Base-by-base conservation (phyloP, 2,113 vertebrate genomes). In the Conger conger region DNA sequence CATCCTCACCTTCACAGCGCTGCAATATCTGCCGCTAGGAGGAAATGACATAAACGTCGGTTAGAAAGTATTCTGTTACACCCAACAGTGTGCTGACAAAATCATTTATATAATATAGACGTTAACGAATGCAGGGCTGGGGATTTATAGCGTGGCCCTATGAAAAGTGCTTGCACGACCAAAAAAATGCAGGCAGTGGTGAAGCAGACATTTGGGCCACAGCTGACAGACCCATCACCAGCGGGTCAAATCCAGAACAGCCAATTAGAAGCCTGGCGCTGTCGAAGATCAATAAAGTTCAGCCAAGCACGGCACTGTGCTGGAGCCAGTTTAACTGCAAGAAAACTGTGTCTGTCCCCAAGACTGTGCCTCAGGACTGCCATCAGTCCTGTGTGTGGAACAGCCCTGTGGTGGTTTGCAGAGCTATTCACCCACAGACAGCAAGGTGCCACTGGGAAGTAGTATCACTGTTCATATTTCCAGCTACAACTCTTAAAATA, bases 11-110 rank as follows among this genome's bases (percentile, higher is more conserved):
- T 93, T 94, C 88, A 88, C 79, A 86, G 91, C 85, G 16, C 89
- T 84, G 85, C 90, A 93, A 92, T 95, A 93, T 91, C 90, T 92
- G 92, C 87, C 93, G 92, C 92, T 87, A 89, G 86, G 83, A 94
- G 94, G 93, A 95, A 94, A 94, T 95, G 91, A 95, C 93, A 92
- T 95, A 91, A 94, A 93, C 90, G 91, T 91, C 53, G 94, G 94
- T 95, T 91, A 92, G 92, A 85, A 86, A 89, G 93, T 90, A 90
- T 93, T 92, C 91, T 93, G 93, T 93, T 94, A 93, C 93, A 92
- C 92, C 94, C 92, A 88, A 93, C 89, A 86, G 90, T 93, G 92
- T 89, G 92, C 92, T 93, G 93, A 94, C 92, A 93, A 92, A 93
- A 93, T 86, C 89, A 88, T 91, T 91, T 84, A 83, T 87, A 89